phyloP scores from a whole-genome alignment of 2,113 vertebrate species.

The human (Homo sapiens) region DNA sequence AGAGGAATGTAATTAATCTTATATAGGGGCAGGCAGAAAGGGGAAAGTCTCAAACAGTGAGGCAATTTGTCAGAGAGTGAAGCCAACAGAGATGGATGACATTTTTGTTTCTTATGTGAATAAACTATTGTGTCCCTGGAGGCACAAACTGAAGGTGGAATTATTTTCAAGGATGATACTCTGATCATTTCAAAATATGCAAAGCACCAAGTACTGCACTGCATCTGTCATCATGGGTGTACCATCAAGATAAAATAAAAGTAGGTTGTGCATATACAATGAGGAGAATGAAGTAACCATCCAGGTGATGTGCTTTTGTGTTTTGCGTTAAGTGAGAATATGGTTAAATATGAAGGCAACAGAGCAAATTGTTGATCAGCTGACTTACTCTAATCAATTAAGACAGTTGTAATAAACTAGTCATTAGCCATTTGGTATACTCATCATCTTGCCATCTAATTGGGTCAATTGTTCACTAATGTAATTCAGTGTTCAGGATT shows the following conservation, averaged over 20 bases:
- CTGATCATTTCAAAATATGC: slow-evolving; percentile 1
- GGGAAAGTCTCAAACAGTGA: neutral
- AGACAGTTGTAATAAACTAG: neutral
- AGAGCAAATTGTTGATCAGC: neutral
- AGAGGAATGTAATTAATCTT: neutral
- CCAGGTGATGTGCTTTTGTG: neutral
- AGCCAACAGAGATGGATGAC: neutral
- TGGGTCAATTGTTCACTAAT: neutral
- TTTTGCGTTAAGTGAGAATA: neutral
- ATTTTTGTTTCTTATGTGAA: neutral
- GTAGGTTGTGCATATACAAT: neutral
- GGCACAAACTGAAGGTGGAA: neutral
- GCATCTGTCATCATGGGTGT: neutral
- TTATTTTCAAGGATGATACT: neutral
- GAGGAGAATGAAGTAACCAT: neutral
- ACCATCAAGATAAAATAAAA: neutral
- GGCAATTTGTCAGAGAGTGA: slow-evolving; percentile 23
- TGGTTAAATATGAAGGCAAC: neutral
- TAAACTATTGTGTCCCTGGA: neutral
- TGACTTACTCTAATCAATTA: neutral
- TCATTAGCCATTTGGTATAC: neutral
- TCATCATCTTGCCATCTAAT: neutral
- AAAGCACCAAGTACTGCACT: neutral
- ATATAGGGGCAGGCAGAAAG: neutral
- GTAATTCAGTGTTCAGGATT: neutral